A percentile compares a stretch with the other conserved stretches of the same genome.
These are phyloP conservation scores for Sesia apiformis DNA, from an alignment of 2,888 invertebrate genomes.

Conservation along the genomic window DNA sequence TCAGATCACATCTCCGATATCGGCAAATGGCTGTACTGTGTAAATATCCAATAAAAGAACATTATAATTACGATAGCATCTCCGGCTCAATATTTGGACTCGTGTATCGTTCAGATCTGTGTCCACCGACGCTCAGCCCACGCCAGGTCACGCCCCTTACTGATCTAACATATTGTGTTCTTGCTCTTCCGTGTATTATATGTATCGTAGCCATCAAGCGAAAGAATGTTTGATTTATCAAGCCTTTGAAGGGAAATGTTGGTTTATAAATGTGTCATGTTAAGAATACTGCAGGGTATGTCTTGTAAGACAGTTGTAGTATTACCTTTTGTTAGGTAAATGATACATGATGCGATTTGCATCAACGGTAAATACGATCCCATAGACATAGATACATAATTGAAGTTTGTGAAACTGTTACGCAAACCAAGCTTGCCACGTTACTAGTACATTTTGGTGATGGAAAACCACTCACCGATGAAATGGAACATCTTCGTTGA, in stretches of 20 bases:
- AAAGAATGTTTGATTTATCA: not conserved
- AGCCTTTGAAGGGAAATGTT: not conserved
- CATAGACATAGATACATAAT: no score
- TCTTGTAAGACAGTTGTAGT: no score
- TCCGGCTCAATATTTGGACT: slow-evolving; percentile 51
- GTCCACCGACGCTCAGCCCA: slow-evolving; percentile 65
- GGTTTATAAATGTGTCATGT: no score
- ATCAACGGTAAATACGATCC: no score
- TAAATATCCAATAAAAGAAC: slow-evolving; percentile 67
- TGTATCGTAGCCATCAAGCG: not conserved
- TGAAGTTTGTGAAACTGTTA: no score
- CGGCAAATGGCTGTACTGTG: slow-evolving; percentile 30
- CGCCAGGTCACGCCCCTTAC: slow-evolving; percentile 54
- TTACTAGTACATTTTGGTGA: no score
- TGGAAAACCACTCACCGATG: no score
- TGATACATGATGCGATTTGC: no score
- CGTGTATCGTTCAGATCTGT: slow-evolving; percentile 44
- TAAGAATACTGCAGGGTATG: no score
- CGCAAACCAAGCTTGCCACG: no score
- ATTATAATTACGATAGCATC: slow-evolving; percentile 69
- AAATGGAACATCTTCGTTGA: no score
- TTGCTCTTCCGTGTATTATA: not conserved
- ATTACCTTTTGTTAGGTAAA: no score
- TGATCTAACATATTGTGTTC: slow-evolving; percentile 44
- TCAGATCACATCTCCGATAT: slow-evolving; percentile 14